A percentile compares a stretch with the other conserved stretches of the same genome.
phyloP scores from a whole-genome alignment of 2,888 invertebrate genomes.

The Holacanthella duospinosa region DNA sequence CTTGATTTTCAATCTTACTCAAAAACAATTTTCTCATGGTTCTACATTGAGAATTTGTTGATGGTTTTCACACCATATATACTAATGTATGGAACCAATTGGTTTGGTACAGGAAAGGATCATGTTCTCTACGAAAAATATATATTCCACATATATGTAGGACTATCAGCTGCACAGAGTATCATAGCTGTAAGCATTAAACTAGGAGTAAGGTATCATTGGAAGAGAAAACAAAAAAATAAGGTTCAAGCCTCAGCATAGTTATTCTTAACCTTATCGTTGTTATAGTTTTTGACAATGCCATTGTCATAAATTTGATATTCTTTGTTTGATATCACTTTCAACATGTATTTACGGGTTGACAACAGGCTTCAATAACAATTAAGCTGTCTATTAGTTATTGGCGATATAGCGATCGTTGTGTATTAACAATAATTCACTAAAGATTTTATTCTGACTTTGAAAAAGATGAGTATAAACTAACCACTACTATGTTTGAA shows the following conservation, averaged over 20 bases:
- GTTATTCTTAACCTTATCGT: too few relatives aligned
- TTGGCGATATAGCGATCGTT: too few relatives aligned
- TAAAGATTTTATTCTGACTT: too few relatives aligned
- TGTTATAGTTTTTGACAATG: too few relatives aligned
- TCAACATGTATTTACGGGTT: too few relatives aligned
- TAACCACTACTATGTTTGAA: too few relatives aligned
- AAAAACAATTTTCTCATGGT: conserved; percentile 13
- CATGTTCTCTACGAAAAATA: neutral
- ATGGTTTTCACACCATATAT: conserved; percentile 14
- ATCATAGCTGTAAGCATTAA: neutral
- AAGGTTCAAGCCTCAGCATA: neutral
- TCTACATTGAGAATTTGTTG: conserved; percentile 21
- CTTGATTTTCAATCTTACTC: conserved; percentile 20
- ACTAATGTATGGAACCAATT: neutral
- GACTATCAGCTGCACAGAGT: neutral
- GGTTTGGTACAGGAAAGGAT: neutral
- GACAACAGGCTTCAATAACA: too few relatives aligned
- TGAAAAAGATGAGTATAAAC: too few relatives aligned
- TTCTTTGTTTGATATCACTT: too few relatives aligned
- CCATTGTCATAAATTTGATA: too few relatives aligned
- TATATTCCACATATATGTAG: neutral
- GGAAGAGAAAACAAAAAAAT: neutral
- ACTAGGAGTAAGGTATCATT: neutral
- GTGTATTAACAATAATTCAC: too few relatives aligned
- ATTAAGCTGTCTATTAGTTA: too few relatives aligned